Base-by-base conservation (phyloP, 2,888 invertebrate species). In the Mechanitis messenoides region DNA sequence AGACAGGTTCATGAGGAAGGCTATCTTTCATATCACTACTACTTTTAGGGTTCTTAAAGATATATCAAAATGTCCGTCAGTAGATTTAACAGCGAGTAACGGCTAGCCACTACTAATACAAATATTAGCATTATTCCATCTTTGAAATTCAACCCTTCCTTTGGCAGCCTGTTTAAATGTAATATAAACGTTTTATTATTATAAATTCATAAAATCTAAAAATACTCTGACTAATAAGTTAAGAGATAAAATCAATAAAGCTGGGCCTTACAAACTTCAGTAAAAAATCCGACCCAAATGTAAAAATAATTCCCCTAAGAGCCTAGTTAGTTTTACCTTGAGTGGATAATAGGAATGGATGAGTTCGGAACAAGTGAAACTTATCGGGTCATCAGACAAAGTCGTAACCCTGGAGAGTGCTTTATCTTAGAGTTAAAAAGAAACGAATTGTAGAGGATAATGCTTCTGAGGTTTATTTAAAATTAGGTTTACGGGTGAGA, bases 331-430 rank as follows among this genome's bases (percentile, higher is more conserved):
- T 45, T 33, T 60, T 55, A 53, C 45, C 38, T 31, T 50, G 53
- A 31, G 56, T 55, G 45, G 58, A 31, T 65, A 62, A 62, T 58
- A 46, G 62, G 62, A 54, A 65, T 60, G 56, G 65, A 65, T 58
- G 62, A 62, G 53, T 60, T 50, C 54, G 35, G 58, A 60, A 33
- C 33, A 58, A 62, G 60, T 65, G 59, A 59, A 50, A 58, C 55
- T 53, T 53, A 59, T 55, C 59, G 42, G 55, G 57, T 56, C 58
- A 56, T 59, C 58, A 58, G 58, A 56, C 65, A 58, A 60, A 65
- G 59, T 53, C 58, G n/a, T 33, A 42, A n/a, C 62, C 28, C 62
- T 20, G 20, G 60, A 62, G 65, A 60, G 58, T 62, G 56, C 60
- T 65, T 65, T 65, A 47, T 62, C 60, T 60, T 59, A 45, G 31